Evolutionary conservation across 2,113 vertebrate genomes (phyloP).

Genomic region (Gasterosteus nipponicus): DNA sequence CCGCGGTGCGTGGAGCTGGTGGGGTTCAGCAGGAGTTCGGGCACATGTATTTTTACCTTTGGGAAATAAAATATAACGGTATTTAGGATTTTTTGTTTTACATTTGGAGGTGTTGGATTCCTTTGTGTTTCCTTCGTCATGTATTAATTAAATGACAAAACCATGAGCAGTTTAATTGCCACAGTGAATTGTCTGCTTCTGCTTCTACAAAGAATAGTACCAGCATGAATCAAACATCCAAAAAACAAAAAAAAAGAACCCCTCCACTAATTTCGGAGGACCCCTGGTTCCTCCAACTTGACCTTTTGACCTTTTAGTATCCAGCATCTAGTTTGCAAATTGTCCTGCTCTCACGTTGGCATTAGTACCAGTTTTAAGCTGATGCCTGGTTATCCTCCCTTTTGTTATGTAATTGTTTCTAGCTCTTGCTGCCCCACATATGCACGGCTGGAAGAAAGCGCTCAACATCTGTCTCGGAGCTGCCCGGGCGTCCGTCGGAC

Average conservation of each 20-base stretch:
- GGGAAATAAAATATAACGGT: not conserved
- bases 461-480: slow-evolving; percentile 52
- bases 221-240: not conserved
- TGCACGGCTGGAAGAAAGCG: slow-evolving; percentile 24
- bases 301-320: slow-evolving; percentile 13
- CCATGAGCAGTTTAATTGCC: not conserved
- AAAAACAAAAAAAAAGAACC: not conserved
- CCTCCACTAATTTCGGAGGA: not conserved
- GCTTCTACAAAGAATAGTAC: not conserved
- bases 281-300: not conserved
- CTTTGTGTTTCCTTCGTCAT: no score
- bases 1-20: not conserved
- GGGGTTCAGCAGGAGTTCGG: not conserved
- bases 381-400: slow-evolving; percentile 64
- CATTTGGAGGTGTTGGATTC: not conserved
- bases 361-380: slow-evolving; percentile 37
- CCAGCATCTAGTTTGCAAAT: slow-evolving; percentile 13
- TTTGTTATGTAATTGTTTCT: slow-evolving; percentile 68
- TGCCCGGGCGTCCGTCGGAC: not conserved
- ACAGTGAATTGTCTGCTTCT: not conserved
- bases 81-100: not conserved
- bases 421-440: slow-evolving; percentile 36
- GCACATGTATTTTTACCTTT: no score
- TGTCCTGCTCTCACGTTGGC: slow-evolving; percentile 15
- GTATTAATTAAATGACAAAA: not conserved